Evolutionary conservation across 2,113 vertebrate genomes (phyloP).

Genomic region (Jacana jacana): DNA sequence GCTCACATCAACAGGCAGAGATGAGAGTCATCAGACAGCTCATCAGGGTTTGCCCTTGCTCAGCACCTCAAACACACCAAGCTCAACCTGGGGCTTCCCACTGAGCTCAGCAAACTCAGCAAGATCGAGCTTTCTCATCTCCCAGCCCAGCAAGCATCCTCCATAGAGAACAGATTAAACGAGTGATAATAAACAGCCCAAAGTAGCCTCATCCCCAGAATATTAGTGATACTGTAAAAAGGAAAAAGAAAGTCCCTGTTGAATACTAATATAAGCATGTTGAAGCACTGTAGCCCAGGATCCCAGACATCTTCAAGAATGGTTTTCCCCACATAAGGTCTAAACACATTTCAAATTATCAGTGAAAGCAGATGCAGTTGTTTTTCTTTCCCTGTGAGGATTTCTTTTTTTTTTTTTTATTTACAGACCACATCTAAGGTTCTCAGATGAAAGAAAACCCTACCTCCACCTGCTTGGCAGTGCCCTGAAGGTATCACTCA

Average conservation of each 20-base stretch:
- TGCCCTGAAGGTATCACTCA: slow-evolving; percentile 7
- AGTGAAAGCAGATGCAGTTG: neutral
- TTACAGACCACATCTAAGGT: neutral
- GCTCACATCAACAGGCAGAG: neutral
- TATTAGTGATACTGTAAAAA: neutral
- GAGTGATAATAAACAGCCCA: neutral
- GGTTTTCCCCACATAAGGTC: too few species aligned
- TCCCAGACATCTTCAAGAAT: neutral
- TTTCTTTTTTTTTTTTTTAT: neutral
- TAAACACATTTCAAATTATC: neutral
- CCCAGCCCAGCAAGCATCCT: neutral
- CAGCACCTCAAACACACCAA: neutral
- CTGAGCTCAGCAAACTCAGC: neutral
- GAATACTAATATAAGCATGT: neutral
- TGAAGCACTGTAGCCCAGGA: neutral
- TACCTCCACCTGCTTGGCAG: neutral
- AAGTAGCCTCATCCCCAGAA: neutral
- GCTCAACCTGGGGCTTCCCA: accelerated
- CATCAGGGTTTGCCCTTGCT: neutral
- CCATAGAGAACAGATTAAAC: neutral
- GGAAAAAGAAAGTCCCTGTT: neutral
- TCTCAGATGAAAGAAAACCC: neutral
- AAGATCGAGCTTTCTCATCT: neutral
- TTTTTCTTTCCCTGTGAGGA: neutral
- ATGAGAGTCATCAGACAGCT: neutral